Conservation (phyloP, 2,888 invertebrate species). For the Drosophila buzzatii region DNA sequence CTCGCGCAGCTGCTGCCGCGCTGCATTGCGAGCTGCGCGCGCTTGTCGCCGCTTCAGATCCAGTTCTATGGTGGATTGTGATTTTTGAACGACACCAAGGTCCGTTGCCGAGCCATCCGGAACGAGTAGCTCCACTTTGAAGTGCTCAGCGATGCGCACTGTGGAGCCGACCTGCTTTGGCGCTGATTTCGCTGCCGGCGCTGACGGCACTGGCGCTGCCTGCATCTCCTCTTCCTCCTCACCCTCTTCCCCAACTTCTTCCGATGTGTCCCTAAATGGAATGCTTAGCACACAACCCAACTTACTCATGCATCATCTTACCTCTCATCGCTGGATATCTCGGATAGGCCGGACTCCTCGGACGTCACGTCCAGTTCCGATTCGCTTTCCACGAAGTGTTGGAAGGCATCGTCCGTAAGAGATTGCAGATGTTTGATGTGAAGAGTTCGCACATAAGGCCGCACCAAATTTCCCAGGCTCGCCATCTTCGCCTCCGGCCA, state of each 20-base stretch:
- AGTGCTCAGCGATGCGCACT: neutral
- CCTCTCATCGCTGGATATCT: constrained; percentile 62
- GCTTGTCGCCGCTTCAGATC: constrained; percentile 16
- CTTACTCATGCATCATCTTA: neutral
- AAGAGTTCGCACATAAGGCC: constrained; percentile 63
- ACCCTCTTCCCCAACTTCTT: constrained; percentile 31
- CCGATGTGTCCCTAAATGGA: constrained; percentile 32
- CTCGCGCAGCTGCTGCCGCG: constrained; percentile 49
- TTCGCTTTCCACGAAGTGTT: constrained; percentile 45
- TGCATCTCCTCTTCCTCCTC: constrained; percentile 40
- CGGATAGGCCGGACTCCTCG: constrained; percentile 35
- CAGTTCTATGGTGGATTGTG: neutral
- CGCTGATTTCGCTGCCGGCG: neutral
- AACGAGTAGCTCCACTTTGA: neutral
- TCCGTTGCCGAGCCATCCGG: neutral
- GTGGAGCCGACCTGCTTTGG: neutral
- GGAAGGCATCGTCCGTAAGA: constrained; percentile 63
- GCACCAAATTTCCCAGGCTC: constrained; percentile 56
- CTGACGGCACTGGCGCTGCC: neutral
- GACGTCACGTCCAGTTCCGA: constrained; percentile 55
- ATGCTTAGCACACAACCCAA: too few relatives aligned
- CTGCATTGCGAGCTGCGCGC: constrained; percentile 47
- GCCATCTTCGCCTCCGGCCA: constrained; percentile 77
- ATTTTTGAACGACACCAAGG: rapidly evolving
- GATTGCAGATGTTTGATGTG: constrained; percentile 77